These are phyloP conservation scores for Lycophotia porphyrea DNA, from an alignment of 2,888 invertebrate genomes.

Conservation along the genomic window DNA sequence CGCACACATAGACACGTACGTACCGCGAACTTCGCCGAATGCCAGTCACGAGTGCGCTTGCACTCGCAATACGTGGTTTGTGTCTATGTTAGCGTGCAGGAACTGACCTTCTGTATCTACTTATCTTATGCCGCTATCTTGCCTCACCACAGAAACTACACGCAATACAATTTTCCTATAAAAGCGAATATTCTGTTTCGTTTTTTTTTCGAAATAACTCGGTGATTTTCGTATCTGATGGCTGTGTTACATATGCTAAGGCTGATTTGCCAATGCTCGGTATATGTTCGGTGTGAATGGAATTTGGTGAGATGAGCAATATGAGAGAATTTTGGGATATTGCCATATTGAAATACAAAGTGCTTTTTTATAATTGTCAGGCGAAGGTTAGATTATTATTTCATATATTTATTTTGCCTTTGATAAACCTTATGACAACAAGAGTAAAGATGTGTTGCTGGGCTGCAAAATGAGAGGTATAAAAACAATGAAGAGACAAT, in stretches of 20 bases:
- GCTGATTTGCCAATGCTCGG: conserved; percentile 34
- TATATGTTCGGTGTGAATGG: conserved; percentile 13
- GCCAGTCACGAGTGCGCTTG: not conserved
- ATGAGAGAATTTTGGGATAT: not conserved
- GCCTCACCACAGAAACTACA: conserved; percentile 62
- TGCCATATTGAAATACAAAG: conserved; percentile 3
- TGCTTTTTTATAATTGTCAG: rapidly evolving
- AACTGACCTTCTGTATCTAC: conserved; percentile 20
- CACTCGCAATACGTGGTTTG: not conserved
- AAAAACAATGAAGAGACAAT: not conserved
- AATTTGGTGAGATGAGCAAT: conserved; percentile 7
- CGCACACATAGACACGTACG: not conserved
- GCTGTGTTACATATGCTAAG: conserved; percentile 54
- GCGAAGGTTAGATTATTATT: no score
- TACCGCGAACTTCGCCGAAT: not conserved
- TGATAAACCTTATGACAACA: not conserved
- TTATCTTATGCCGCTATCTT: conserved; percentile 52
- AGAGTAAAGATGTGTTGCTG: not conserved
- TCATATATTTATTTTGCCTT: not conserved
- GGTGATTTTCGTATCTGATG: conserved; percentile 55
- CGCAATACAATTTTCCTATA: conserved; percentile 70
- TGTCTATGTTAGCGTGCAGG: not conserved
- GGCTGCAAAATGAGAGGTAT: not conserved
- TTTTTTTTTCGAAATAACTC: conserved; percentile 55
- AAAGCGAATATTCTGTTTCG: conserved; percentile 65